These are phyloP conservation scores for Callorhinus ursinus DNA, from an alignment of 2,113 vertebrate species.

Conservation along the genomic window DNA sequence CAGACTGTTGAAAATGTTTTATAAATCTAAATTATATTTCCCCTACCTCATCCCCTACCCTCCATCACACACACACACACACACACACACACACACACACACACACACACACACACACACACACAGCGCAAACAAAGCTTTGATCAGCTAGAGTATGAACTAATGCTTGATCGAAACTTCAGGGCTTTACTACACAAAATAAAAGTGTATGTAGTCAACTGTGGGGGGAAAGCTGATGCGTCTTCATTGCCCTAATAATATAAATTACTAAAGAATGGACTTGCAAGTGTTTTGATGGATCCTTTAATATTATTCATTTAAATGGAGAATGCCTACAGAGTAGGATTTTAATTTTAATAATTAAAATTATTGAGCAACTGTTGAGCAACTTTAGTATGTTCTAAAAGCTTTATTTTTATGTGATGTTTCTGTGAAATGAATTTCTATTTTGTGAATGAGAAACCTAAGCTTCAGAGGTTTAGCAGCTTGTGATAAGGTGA, in stretches of 20 bases:
- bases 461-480: background rate
- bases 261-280: background rate
- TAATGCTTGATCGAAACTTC: background rate
- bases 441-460: background rate
- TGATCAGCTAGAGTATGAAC: background rate
- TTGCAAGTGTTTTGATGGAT: background rate
- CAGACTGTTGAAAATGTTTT: conserved; percentile 26
- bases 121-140: background rate
- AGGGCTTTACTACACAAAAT: background rate
- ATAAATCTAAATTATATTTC: background rate
- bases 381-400: background rate
- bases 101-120: too few species aligned
- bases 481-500: background rate
- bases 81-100: background rate
- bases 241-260: background rate
- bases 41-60: background rate
- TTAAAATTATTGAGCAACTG: background rate
- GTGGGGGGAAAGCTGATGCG: background rate
- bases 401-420: background rate
- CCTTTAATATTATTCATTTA: background rate
- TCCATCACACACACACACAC: too few species aligned
- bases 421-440: background rate
- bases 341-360: conserved; percentile 43
- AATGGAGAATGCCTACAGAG: background rate
- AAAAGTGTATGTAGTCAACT: background rate